phyloP scores from a whole-genome alignment of 2,888 invertebrate species.

The Caradrina clavipalpis region DNA sequence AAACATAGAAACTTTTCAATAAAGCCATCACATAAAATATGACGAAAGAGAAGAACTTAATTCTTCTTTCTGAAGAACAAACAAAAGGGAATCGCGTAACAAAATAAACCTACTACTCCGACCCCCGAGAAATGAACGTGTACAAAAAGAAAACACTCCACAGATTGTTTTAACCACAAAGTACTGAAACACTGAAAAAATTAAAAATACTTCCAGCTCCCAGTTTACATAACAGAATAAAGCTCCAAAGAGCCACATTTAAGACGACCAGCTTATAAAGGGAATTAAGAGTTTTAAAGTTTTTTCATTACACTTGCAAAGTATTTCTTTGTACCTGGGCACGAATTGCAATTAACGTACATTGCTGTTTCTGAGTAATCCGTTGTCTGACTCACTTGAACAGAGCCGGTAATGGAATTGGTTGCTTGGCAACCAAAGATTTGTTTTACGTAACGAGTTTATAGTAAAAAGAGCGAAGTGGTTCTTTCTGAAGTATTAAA shows the following conservation, averaged over 20 bases:
- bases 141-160: conserved; percentile 42
- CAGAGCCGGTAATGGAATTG: conserved; percentile 49
- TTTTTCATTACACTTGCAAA: conserved; percentile 66
- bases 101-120: conserved; percentile 21
- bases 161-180: conserved; percentile 59
- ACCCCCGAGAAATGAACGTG: conserved; percentile 44
- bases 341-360: conserved; percentile 58
- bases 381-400: conserved; percentile 38
- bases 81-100: conserved; percentile 21
- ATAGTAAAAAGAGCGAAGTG: conserved; percentile 22
- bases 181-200: conserved; percentile 37
- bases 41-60: not conserved
- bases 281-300: conserved; percentile 64
- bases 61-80: conserved; percentile 12
- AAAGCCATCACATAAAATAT: not conserved
- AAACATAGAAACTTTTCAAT: not conserved
- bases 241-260: conserved; percentile 52
- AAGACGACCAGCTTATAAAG: conserved; percentile 60
- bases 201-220: conserved; percentile 48
- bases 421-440: conserved; percentile 45
- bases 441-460: conserved; percentile 53
- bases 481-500: not conserved
- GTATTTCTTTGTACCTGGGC: conserved; percentile 63
- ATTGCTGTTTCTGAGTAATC: conserved; percentile 49
- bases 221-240: conserved; percentile 53